Conservation (phyloP, 1,140 invertebrate genomes). For the Lasioglossum baleicum region DNA sequence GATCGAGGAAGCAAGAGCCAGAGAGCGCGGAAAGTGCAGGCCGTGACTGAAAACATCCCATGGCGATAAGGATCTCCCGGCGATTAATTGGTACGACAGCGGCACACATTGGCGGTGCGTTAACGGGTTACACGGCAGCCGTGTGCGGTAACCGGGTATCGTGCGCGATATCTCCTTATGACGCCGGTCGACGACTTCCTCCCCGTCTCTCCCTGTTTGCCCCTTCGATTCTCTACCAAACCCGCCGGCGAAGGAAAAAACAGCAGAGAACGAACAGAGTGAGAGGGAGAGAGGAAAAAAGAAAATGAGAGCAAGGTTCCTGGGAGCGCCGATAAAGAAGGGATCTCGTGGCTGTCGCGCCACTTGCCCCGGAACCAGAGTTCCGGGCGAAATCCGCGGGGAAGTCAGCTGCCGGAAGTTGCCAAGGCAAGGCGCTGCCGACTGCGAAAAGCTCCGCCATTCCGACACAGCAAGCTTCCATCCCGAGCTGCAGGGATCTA, state of each 20-base stretch:
- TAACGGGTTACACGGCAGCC: constrained; percentile 55
- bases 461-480: constrained; percentile 46
- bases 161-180: constrained; percentile 61
- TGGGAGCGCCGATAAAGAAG: constrained; percentile 75
- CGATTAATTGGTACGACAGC: constrained; percentile 79
- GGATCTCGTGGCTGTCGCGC: constrained; percentile 46
- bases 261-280: background rate
- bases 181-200: constrained; percentile 57
- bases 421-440: constrained; percentile 63
- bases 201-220: background rate
- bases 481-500: constrained; percentile 51
- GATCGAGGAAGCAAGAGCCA: constrained; percentile 50
- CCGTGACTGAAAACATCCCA: constrained; percentile 77
- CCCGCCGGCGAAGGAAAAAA: background rate
- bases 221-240: background rate
- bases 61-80: constrained; percentile 76
- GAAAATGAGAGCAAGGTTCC: background rate
- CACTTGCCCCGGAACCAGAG: constrained; percentile 61
- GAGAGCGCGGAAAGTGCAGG: constrained; percentile 57
- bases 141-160: constrained; percentile 56
- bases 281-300: background rate
- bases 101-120: constrained; percentile 65
- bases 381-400: constrained; percentile 66
- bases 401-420: constrained; percentile 69
- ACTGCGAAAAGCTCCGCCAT: constrained; percentile 54